Evolutionary conservation across 2,888 invertebrate species (phyloP).

Genomic region (Teleiodes luculella): DNA sequence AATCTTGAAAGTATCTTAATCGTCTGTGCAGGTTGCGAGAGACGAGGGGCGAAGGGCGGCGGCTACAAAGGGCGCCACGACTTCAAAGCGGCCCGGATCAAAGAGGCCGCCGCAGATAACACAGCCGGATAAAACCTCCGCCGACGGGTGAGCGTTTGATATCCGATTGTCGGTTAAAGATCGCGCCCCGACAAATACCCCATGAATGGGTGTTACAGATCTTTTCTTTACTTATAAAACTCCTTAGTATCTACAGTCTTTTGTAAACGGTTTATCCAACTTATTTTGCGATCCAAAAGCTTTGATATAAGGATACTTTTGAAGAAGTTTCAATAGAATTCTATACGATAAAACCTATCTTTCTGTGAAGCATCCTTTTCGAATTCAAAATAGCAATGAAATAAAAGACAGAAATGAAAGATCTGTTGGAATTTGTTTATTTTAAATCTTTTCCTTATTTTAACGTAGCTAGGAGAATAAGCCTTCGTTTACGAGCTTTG

Average conservation of each 20-base stretch:
- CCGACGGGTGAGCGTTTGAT: slow-evolving; percentile 56
- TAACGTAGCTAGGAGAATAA: neutral
- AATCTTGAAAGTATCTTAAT: slow-evolving; percentile 47
- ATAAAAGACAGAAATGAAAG: too few relatives aligned
- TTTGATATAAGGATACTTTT: neutral
- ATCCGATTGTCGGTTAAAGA: slow-evolving; percentile 64
- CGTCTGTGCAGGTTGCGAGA: slow-evolving; percentile 52
- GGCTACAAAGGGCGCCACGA: slow-evolving; percentile 55
- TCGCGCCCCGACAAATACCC: slow-evolving; percentile 42
- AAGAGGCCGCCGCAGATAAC: slow-evolving; percentile 56
- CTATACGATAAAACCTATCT: neutral
- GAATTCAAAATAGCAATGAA: neutral
- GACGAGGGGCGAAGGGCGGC: slow-evolving; percentile 30
- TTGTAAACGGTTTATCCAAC: slow-evolving; percentile 19
- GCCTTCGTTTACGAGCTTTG: too few relatives aligned
- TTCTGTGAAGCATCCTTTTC: neutral
- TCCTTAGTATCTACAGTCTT: slow-evolving; percentile 19
- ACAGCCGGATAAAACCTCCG: slow-evolving; percentile 54
- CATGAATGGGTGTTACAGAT: slow-evolving; percentile 48
- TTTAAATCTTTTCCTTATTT: neutral
- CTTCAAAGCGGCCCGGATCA: slow-evolving; percentile 63
- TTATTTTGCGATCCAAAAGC: slow-evolving; percentile 24
- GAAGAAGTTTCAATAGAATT: neutral
- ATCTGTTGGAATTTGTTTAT: neutral
- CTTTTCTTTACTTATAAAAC: slow-evolving; percentile 23